These are phyloP conservation scores for Heterochromis multidens DNA, from an alignment of 2,113 vertebrate species.

Conservation along the genomic window DNA sequence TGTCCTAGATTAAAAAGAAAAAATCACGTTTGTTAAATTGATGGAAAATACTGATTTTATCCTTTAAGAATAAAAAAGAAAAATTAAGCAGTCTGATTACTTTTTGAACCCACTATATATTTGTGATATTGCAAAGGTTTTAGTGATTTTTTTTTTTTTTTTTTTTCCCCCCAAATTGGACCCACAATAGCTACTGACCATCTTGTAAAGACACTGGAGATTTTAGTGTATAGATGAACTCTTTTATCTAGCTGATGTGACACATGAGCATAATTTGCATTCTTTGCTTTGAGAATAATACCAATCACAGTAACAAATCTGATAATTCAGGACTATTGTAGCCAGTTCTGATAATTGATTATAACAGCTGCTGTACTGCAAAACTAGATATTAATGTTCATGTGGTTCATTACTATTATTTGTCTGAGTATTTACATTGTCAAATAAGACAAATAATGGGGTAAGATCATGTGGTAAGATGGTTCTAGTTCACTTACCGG, in stretches of 20 bases:
- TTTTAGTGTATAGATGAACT: accelerated
- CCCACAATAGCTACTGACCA: not conserved
- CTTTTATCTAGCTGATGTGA: not conserved
- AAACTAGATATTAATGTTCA: not conserved
- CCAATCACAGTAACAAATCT: no score
- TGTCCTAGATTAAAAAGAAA: not conserved
- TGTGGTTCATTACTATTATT: not conserved
- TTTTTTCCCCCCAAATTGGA: not conserved
- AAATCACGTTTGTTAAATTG: not conserved
- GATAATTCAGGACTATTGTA: not conserved
- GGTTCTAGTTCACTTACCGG: not conserved
- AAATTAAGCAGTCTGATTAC: not conserved
- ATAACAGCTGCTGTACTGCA: not conserved
- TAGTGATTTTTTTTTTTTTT: no score
- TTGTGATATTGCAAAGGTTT: not conserved
- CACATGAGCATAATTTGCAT: not conserved
- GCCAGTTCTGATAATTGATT: not conserved
- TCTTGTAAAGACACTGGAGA: not conserved
- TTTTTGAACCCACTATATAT: not conserved
- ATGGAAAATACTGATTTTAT: accelerated
- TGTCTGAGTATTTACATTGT: not conserved
- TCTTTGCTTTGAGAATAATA: not conserved
- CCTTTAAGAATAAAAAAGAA: not conserved
- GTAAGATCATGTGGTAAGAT: not conserved
- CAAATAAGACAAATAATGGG: not conserved